Base-by-base conservation (phyloP, 2,888 invertebrate genomes). In the Crematogaster levior region DNA sequence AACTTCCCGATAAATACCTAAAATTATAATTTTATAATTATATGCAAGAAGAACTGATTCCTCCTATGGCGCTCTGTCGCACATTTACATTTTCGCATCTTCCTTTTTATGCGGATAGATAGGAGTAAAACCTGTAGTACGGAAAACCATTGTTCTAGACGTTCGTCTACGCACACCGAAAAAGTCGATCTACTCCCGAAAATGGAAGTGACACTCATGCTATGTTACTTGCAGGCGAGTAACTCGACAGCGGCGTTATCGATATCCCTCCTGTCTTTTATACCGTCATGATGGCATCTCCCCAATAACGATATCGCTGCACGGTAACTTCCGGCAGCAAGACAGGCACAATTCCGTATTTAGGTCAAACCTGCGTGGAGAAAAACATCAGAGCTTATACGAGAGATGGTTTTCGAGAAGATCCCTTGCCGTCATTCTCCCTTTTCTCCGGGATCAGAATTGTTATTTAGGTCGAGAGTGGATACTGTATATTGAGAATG, bases 381-480 rank as follows among this genome's bases (percentile, higher is more conserved):
- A 56, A 53, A 75, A 66, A 66, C 43, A 56, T 18, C 56, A 2
- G 30, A 46, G 21, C 40, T 51, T 30, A 21, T 43, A 46, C 27
- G 9, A 43, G 30, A 0, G 53, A 63, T 51, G 12, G 24, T 18
- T 18, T 48, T 34, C 48, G 30, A 53, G 21, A 12, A 65, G 21
- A 65, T 77, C 53, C 9, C 1, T 15, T 34, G 24, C 37, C 34
- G 3, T 61, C 15, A 34, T 61, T 48, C 27, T 30, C n/a, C 51
- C n/a, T 27, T 58, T 43, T 51, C 24, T 46, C 56, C 66, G 77
- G 66, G 81, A 84, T 84, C n/a, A 73, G 74, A n/a, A 70, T 79
- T 73, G 72, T 68, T 77, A 83, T 83, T 79, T 82, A 27, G 83
- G 61, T 86, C 81, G 77, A 75, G 75, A 77, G 9, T 24, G 4